phyloP scores from a whole-genome alignment of 2,888 invertebrate genomes.

The Drosophila algonquin region DNA sequence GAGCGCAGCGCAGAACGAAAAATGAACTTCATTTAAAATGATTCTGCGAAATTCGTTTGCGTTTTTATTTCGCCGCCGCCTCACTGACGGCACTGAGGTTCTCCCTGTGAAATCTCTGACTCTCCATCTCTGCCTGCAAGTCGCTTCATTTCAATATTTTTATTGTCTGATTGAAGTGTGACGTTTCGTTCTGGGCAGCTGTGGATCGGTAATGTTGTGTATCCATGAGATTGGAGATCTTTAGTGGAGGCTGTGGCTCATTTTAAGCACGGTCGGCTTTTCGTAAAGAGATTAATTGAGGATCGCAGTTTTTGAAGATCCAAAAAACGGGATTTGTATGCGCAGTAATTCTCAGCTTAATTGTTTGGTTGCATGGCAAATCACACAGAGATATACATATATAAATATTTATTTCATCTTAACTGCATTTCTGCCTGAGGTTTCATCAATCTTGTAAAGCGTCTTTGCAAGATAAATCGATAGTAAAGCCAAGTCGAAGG shows the following conservation, averaged over 20 bases:
- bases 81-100: neutral
- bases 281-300: slow-evolving; percentile 72
- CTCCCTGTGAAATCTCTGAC: neutral
- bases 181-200: slow-evolving; percentile 53
- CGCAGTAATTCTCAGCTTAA: slow-evolving; percentile 59
- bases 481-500: slow-evolving; percentile 22
- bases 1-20: slow-evolving; percentile 32
- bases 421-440: slow-evolving; percentile 21
- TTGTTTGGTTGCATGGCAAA: slow-evolving; percentile 59
- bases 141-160: slow-evolving; percentile 73
- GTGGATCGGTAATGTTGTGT: slow-evolving; percentile 18
- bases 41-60: slow-evolving; percentile 75
- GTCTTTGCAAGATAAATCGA: slow-evolving; percentile 40
- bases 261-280: slow-evolving; percentile 61
- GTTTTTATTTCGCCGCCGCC: slow-evolving; percentile 56
- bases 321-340: slow-evolving; percentile 51
- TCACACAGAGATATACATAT: slow-evolving; percentile 18
- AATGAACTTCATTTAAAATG: slow-evolving; percentile 75
- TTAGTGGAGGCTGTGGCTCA: slow-evolving; percentile 2
- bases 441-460: slow-evolving; percentile 43
- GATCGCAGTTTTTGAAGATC: slow-evolving; percentile 33
- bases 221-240: neutral
- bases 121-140: slow-evolving; percentile 3
- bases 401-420: slow-evolving; percentile 22
- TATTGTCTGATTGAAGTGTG: slow-evolving; percentile 78